These are phyloP conservation scores for Meteorus colon DNA, from an alignment of 2,888 invertebrate genomes.

Conservation along the genomic window DNA sequence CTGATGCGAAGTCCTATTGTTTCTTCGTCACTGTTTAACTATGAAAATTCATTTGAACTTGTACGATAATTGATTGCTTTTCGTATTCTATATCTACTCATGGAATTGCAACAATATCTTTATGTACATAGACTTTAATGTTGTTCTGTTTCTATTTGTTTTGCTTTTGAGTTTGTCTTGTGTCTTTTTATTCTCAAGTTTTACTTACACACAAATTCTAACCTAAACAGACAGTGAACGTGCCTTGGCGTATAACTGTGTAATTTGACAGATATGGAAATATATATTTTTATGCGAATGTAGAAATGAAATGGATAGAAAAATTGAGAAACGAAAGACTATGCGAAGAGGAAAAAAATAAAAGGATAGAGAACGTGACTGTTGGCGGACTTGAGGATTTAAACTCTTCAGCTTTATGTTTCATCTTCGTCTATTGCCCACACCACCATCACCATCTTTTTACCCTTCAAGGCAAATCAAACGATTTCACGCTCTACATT, in stretches of 20 bases:
- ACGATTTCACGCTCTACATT: constrained; percentile 71
- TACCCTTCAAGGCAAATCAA: constrained; percentile 63
- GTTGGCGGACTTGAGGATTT: constrained; percentile 57
- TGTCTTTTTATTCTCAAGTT: background rate
- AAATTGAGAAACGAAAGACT: background rate
- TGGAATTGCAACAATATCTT: background rate
- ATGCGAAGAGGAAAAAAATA: background rate
- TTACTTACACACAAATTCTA: background rate
- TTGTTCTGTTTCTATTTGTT: background rate
- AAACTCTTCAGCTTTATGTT: constrained; percentile 8
- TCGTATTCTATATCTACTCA: background rate
- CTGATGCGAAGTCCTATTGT: constrained; percentile 17
- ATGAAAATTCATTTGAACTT: constrained; percentile 14
- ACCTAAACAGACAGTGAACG: background rate
- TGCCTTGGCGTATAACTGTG: background rate
- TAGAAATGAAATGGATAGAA: background rate
- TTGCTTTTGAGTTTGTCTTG: background rate
- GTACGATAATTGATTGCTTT: constrained; percentile 31
- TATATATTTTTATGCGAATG: background rate
- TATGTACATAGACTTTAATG: background rate
- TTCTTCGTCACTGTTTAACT: constrained; percentile 16
- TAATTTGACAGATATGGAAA: background rate
- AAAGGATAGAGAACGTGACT: constrained; percentile 59
- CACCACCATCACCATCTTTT: background rate
- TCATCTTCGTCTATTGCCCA: background rate